phyloP scores from a whole-genome alignment of 2,797 vertebrate species.

The Cynodonichthys magdalenae region DNA sequence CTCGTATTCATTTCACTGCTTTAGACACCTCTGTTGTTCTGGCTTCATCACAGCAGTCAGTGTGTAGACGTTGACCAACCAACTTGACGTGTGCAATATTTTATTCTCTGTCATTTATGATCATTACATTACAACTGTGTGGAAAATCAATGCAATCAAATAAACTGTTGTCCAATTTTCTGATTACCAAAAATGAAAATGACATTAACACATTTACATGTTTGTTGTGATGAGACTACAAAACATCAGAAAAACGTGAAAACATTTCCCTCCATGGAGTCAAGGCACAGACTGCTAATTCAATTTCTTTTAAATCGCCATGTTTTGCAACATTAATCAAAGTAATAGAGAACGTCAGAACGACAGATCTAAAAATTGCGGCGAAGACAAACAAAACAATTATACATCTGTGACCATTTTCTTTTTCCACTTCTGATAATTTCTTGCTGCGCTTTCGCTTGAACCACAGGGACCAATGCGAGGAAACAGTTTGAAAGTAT shows the following conservation, averaged over 20 bases:
- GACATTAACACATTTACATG: conserved; percentile 20
- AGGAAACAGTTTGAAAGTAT: conserved; percentile 58
- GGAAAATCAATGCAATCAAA: background rate
- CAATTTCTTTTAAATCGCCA: conserved; percentile 29
- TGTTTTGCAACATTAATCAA: conserved; percentile 55
- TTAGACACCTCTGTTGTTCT: conserved; percentile 32
- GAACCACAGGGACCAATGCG: conserved; percentile 29
- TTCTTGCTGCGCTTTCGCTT: conserved; percentile 31
- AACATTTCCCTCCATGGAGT: conserved; percentile 31
- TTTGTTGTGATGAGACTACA: conserved; percentile 13
- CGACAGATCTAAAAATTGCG: conserved; percentile 38
- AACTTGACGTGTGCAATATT: too few relatives aligned
- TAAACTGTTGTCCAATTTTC: conserved; percentile 5
- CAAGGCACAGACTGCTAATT: conserved; percentile 32
- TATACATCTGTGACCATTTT: conserved; percentile 52
- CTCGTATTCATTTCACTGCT: conserved; percentile 31
- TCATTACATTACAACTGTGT: background rate
- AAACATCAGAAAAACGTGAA: conserved; percentile 17
- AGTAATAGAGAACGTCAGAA: conserved; percentile 45
- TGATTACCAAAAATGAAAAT: conserved; percentile 25
- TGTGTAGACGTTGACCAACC: too few relatives aligned
- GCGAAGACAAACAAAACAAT: conserved; percentile 62
- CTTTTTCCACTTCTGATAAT: conserved; percentile 39
- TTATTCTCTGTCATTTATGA: background rate
- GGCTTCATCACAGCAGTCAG: conserved; percentile 30